phyloP scores from a whole-genome alignment of 2,113 vertebrate species.

The Anhinga rufa region DNA sequence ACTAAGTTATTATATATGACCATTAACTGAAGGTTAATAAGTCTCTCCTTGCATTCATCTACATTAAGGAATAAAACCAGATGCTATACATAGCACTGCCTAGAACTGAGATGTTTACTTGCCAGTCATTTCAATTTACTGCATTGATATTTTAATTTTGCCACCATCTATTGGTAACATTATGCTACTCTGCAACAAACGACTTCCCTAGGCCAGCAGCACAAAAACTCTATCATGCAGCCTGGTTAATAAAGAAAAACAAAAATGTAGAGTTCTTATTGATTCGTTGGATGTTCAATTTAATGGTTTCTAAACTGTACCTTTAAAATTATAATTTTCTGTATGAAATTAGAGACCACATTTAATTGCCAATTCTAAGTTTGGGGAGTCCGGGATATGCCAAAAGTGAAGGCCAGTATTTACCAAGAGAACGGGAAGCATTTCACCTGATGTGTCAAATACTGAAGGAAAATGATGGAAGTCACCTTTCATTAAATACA shows the following conservation, averaged over 20 bases:
- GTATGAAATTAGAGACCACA: background rate
- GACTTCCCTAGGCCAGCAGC: background rate
- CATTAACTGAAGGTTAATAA: slow-evolving; percentile 56
- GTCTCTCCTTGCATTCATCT: slow-evolving; percentile 17
- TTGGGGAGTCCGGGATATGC: background rate
- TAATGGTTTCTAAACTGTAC: background rate
- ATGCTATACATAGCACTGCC: background rate
- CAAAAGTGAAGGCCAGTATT: background rate
- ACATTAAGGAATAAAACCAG: slow-evolving; percentile 12
- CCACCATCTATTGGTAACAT: background rate
- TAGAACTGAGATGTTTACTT: background rate
- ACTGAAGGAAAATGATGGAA: background rate
- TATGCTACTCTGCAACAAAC: slow-evolving; percentile 18
- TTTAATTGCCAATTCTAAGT: background rate
- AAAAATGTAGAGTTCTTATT: background rate
- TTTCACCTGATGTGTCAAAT: background rate
- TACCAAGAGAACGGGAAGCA: background rate
- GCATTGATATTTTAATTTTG: slow-evolving; percentile 63
- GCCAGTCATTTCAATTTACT: slow-evolving; percentile 49
- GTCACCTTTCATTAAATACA: background rate
- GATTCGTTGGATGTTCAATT: background rate
- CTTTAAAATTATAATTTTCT: background rate
- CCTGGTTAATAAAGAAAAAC: background rate
- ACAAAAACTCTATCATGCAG: slow-evolving; percentile 3
- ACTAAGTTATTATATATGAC: background rate